Conservation (phyloP, 2,888 invertebrate species). For the Ophioninae sp. region DNA sequence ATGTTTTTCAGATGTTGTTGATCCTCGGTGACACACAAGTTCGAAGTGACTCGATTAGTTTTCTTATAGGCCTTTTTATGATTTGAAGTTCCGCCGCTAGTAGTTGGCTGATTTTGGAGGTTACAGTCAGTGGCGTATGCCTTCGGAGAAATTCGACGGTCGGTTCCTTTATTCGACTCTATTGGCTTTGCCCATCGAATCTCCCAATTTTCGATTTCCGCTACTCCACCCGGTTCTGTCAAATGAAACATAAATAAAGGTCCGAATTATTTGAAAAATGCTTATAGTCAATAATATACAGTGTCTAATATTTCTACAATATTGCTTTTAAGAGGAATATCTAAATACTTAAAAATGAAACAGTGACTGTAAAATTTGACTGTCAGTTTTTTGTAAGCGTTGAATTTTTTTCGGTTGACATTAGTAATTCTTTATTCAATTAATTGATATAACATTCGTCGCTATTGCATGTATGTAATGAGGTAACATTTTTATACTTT, state of each 20-base stretch:
- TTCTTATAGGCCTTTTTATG: constrained; percentile 33
- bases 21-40: constrained; percentile 49
- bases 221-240: constrained; percentile 68
- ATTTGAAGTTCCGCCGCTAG: neutral
- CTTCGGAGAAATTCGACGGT: constrained; percentile 74
- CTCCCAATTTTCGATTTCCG: constrained; percentile 78
- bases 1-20: constrained; percentile 66
- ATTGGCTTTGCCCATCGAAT: constrained; percentile 85
- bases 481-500: too few relatives aligned
- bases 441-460: too few relatives aligned
- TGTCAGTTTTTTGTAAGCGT: too few relatives aligned
- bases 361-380: too few relatives aligned
- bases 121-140: constrained; percentile 67
- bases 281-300: neutral
- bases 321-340: too few relatives aligned
- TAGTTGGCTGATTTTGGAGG: constrained; percentile 9
- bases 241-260: neutral
- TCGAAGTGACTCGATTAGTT: constrained; percentile 19
- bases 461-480: too few relatives aligned
- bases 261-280: neutral
- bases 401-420: too few relatives aligned
- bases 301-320: too few relatives aligned
- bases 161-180: constrained; percentile 74
- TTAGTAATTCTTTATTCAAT: too few relatives aligned
- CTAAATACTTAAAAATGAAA: too few relatives aligned